Evolutionary conservation across 1,140 invertebrate species (phyloP), one percentile per base, ranked within the genome.

Genomic region (Trichonephila inaurata): DNA sequence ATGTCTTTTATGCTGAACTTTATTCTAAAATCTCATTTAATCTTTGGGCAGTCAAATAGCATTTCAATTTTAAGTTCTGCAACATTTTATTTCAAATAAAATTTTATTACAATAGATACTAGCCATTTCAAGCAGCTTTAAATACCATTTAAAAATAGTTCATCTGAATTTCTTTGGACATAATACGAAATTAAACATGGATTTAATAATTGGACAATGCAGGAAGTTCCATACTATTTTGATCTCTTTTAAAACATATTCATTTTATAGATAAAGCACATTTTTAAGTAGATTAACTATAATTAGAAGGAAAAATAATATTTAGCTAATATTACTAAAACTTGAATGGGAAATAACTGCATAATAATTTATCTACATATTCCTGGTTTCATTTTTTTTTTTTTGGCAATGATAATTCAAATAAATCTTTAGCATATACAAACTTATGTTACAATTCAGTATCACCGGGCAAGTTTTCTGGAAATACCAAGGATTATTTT

Each of bases 371-470:
- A 24, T 14, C 12, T 14, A 69, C n/a, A 14, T 14, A 14, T n/a
- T 28, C 66, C 24, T 3, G n/a, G 14, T 24, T 7, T 69, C 24
- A 24, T 12, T 3, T 24, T n/a, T n/a, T n/a, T n/a, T n/a, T n/a
- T n/a, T n/a, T n/a, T n/a, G n/a, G n/a, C 21, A 69, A 28, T 14
- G 10, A 14, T 12, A 69, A n/a, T 24, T 69, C 21, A 28, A 69
- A 69, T 69, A n/a, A 69, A 69, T 28, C 66, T 69, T 24, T n/a
- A 69, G 66, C 24, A 24, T 40, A 77, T 77, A 40, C 72, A 77
- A 33, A 77, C 72, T 77, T 40, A 14, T 40, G 33, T 28, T 77
- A 33, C 7, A 16, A 77, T 77, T 72, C 28, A 7, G 18, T 40
- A 33, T 24, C 72, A 77, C 72, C 18, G 72, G 72, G 72, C 14